Conservation (phyloP, 23 tunicate genomes). For the Trididemnum miniatum region DNA sequence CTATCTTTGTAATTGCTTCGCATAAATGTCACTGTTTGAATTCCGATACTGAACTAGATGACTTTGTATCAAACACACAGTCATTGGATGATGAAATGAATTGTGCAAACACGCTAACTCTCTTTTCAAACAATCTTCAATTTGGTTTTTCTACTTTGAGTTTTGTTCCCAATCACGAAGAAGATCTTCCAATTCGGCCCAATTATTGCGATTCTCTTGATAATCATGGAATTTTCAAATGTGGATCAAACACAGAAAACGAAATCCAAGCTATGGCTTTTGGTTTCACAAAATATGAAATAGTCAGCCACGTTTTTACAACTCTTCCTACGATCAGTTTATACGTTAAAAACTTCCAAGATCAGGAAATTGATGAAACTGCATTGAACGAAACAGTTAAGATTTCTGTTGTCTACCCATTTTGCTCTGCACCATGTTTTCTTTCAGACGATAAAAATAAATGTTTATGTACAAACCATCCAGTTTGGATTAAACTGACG, state of each 20-base stretch:
- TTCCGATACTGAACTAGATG: background rate
- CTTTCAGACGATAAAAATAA: background rate
- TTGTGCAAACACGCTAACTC: background rate
- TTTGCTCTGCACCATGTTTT: background rate
- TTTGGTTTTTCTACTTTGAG: slow-evolving; percentile 8
- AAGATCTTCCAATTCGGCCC: background rate
- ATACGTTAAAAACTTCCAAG: background rate
- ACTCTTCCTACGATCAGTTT: background rate
- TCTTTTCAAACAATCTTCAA: background rate
- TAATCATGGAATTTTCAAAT: slow-evolving; percentile 36
- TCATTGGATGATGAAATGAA: background rate
- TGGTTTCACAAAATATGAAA: slow-evolving; percentile 3
- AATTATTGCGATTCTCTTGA: slow-evolving; percentile 26
- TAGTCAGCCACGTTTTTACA: background rate
- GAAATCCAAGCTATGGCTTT: background rate
- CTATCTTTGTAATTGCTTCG: background rate
- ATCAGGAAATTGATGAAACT: background rate
- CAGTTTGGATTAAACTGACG: background rate
- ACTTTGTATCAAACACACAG: background rate
- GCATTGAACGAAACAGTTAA: background rate
- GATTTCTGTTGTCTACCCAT: background rate
- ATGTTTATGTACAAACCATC: background rate
- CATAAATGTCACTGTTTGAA: slow-evolving; percentile 10
- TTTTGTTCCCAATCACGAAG: background rate
- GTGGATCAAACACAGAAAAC: slow-evolving; percentile 10